These are phyloP conservation scores for Drosophila ironensis DNA, from an alignment of 1,140 invertebrate genomes.

Conservation along the genomic window DNA sequence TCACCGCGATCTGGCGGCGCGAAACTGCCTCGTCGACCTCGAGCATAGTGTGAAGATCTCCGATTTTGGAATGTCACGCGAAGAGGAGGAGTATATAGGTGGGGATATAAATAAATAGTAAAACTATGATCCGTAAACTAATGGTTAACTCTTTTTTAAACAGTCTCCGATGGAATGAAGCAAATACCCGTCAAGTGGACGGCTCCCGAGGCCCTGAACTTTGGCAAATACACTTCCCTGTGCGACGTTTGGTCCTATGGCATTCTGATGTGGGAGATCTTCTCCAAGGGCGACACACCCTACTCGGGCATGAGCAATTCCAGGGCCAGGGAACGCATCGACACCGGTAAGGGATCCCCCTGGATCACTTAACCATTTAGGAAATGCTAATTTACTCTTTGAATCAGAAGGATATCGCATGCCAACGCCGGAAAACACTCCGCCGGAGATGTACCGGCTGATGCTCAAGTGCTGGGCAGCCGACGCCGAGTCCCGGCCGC, in stretches of 20 bases:
- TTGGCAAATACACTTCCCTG: slow-evolving; percentile 96
- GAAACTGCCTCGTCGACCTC: slow-evolving; percentile 91
- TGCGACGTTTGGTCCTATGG: slow-evolving; percentile 99
- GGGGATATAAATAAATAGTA: neutral
- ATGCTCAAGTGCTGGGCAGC: slow-evolving; percentile 98
- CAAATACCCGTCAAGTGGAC: slow-evolving; percentile 99
- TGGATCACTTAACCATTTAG: neutral
- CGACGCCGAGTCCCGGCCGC: slow-evolving; percentile 93
- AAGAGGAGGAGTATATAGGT: slow-evolving; percentile 96
- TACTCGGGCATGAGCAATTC: slow-evolving; percentile 97
- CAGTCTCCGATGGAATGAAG: slow-evolving; percentile 97
- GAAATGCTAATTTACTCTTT: neutral
- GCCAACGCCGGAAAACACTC: slow-evolving; percentile 93
- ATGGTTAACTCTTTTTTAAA: no score
- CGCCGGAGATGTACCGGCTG: slow-evolving; percentile 93
- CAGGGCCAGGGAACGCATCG: slow-evolving; percentile 95
- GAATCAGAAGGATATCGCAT: slow-evolving; percentile 91
- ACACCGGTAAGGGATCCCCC: slow-evolving; percentile 86
- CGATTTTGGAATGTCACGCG: slow-evolving; percentile 98
- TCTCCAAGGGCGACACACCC: slow-evolving; percentile 95
- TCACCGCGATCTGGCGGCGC: slow-evolving; percentile 96
- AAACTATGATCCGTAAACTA: no score
- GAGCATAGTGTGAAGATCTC: slow-evolving; percentile 97
- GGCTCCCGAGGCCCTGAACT: slow-evolving; percentile 97
- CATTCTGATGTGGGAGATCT: slow-evolving; percentile 98